Evolutionary conservation across 2,113 vertebrate genomes (phyloP), one percentile per base, ranked within the genome.

Genomic region (Tauraco erythrolophus): DNA sequence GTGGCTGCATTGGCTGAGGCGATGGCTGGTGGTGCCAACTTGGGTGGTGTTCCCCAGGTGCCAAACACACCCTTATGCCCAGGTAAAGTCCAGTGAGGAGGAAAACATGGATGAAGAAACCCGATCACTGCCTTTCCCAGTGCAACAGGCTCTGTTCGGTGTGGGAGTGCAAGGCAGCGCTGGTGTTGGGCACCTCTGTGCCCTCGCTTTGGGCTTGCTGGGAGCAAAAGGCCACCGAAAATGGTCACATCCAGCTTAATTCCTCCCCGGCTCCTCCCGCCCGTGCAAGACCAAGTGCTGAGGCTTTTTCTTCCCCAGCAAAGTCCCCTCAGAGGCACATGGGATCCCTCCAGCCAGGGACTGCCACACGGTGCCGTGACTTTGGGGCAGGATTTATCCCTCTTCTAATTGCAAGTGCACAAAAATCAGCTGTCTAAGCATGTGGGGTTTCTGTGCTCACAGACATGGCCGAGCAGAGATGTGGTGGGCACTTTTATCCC

Each of bases 101-200:
- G 50, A 61, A 39, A 35, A 84, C 9, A 4, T 0, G 6, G 19
- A 7, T 58, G 46, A 39, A 50, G 27, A 76, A 89, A 33, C 30
- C 6, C 17, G 23, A 25, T 48, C 0, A 0, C 54, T 7, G 2
- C 39, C 28, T 31, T 24, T 5, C 22, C 14, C 11, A 0, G 0
- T 76, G 66, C 39, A 33, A n/a, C 3, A 33, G 45, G 35, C 30
- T 76, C 35, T 19, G 24, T 24, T 81, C 5, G 5, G 35, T 31
- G 72, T n/a, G 1, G 3, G 19, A 72, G 41, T 11, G 58, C 1
- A 13, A 39, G 62, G 62, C 48, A 60, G 11, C 0, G 1, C 54
- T 0, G 9, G 23, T 6, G 33, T 3, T 1, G 6, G 14, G 54
- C 75, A 65, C 45, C 18, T 74, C 65, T 16, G 41, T 18, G 3